phyloP scores from a whole-genome alignment of 2,797 vertebrate genomes.

The Channa striata region DNA sequence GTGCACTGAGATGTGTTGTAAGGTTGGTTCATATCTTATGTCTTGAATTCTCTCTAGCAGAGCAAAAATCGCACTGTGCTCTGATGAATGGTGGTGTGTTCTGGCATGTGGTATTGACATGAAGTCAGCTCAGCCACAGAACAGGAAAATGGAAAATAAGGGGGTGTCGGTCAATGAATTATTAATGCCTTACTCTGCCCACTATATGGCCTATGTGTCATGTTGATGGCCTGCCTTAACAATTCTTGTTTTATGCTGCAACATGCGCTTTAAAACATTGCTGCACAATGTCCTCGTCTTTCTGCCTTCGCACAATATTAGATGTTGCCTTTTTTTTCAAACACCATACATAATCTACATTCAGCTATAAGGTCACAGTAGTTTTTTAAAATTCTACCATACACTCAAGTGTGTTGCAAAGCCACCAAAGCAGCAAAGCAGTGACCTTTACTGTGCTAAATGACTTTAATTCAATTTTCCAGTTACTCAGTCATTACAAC shows the following conservation, averaged over 20 bases:
- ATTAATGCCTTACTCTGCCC: slow-evolving; percentile 69
- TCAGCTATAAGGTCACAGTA: slow-evolving; percentile 40
- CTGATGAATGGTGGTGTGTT: slow-evolving; percentile 50
- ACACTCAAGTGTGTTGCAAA: slow-evolving; percentile 11
- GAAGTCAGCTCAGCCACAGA: slow-evolving; percentile 48
- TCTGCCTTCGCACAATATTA: slow-evolving; percentile 6
- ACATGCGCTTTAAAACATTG: slow-evolving; percentile 35
- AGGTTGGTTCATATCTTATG: slow-evolving; percentile 22
- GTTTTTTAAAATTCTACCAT: slow-evolving; percentile 37
- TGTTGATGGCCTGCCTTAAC: slow-evolving; percentile 52
- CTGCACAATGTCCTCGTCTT: background rate
- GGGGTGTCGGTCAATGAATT: slow-evolving; percentile 63
- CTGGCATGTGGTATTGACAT: slow-evolving; percentile 57
- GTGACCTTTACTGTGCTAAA: slow-evolving; percentile 57
- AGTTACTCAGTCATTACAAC: slow-evolving; percentile 41
- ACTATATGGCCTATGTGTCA: slow-evolving; percentile 68
- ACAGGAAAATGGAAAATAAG: slow-evolving; percentile 59
- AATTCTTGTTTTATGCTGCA: slow-evolving; percentile 45
- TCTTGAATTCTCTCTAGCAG: slow-evolving; percentile 19
- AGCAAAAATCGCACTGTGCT: slow-evolving; percentile 26
- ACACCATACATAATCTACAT: slow-evolving; percentile 32
- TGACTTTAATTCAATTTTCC: slow-evolving; percentile 57
- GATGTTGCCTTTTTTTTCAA: slow-evolving; percentile 1
- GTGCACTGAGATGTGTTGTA: slow-evolving; percentile 3
- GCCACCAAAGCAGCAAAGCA: slow-evolving; percentile 14